Percentiles rank a stretch among this genome's conserved stretches.
phyloP scores from a whole-genome alignment of 2,113 vertebrate genomes.

The Poeciliopsis retropinna region DNA sequence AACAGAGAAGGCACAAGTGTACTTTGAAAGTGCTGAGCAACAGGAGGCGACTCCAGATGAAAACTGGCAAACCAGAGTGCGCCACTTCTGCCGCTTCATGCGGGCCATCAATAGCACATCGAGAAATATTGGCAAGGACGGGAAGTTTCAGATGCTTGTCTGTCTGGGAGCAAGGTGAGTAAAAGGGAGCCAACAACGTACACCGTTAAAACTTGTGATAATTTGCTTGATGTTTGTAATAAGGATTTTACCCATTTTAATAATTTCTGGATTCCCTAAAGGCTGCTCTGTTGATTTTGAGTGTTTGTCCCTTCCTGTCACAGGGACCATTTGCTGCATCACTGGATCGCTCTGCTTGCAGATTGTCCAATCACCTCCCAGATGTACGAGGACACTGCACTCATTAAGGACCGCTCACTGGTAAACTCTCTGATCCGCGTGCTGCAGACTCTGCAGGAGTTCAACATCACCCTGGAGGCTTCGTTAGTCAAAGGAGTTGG shows the following conservation, averaged over 20 bases:
- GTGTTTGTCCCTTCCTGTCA: conserved; percentile 32
- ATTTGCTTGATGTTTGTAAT: too few relatives aligned
- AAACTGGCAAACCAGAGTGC: conserved; percentile 93
- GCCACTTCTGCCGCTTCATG: conserved; percentile 94
- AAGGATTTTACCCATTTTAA: too few relatives aligned
- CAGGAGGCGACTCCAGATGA: conserved; percentile 88
- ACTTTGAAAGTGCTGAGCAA: conserved; percentile 93
- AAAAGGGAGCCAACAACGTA: conserved; percentile 1
- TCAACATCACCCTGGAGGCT: conserved; percentile 97
- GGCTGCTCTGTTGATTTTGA: background rate
- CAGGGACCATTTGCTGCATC: conserved; percentile 96
- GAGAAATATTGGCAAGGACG: conserved; percentile 97
- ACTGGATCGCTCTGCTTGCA: conserved; percentile 96
- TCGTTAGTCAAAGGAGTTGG: conserved; percentile 97
- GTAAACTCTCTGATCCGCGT: conserved; percentile 97
- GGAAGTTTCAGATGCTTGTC: conserved; percentile 98
- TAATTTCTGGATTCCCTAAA: background rate
- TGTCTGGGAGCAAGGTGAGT: conserved; percentile 95
- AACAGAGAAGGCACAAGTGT: conserved; percentile 95
- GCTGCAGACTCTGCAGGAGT: conserved; percentile 97
- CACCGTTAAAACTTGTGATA: too few relatives aligned
- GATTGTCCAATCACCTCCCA: conserved; percentile 95
- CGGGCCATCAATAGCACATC: conserved; percentile 93
- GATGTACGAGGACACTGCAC: conserved; percentile 95
- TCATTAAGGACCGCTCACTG: conserved; percentile 95